A percentile compares a stretch with the other conserved stretches of the same genome.
Evolutionary conservation across 2,113 vertebrate species (phyloP).

Genomic region (Stomatorhinus ivindoensis): DNA sequence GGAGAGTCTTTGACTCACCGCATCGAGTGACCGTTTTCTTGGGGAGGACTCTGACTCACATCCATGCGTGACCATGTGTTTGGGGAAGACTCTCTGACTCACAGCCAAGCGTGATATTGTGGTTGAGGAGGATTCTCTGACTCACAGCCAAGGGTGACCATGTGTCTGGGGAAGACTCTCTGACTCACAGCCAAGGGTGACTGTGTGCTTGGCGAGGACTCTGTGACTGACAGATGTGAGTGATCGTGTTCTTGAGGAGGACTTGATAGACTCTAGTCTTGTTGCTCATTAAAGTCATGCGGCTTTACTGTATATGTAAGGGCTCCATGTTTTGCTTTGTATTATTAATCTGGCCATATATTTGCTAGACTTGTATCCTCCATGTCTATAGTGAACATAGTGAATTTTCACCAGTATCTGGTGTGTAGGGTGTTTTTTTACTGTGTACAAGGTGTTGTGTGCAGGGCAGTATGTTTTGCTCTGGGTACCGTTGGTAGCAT

Average conservation of each 20-base stretch:
- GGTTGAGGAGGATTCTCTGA: neutral
- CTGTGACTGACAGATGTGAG: neutral
- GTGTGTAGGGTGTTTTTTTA: neutral
- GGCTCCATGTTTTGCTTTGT: neutral
- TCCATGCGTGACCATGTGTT: neutral
- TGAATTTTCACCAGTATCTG: neutral
- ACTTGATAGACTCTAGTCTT: neutral
- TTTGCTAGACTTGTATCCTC: neutral
- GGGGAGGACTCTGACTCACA: neutral
- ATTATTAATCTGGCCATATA: neutral
- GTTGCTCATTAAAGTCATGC: neutral
- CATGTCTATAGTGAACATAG: neutral
- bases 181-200: neutral
- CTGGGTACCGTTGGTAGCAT: neutral
- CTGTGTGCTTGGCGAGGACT: neutral
- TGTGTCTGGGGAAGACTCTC: neutral
- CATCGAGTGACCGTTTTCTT: neutral
- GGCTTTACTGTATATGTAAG: neutral
- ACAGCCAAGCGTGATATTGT: neutral
- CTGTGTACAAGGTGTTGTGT: neutral
- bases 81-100: neutral
- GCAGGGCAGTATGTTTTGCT: neutral
- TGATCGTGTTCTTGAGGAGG: neutral
- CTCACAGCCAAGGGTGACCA: neutral
- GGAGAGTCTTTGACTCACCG: neutral